These are phyloP conservation scores for Echiichthys vipera DNA, from an alignment of 2,797 vertebrate genomes.

Conservation along the genomic window DNA sequence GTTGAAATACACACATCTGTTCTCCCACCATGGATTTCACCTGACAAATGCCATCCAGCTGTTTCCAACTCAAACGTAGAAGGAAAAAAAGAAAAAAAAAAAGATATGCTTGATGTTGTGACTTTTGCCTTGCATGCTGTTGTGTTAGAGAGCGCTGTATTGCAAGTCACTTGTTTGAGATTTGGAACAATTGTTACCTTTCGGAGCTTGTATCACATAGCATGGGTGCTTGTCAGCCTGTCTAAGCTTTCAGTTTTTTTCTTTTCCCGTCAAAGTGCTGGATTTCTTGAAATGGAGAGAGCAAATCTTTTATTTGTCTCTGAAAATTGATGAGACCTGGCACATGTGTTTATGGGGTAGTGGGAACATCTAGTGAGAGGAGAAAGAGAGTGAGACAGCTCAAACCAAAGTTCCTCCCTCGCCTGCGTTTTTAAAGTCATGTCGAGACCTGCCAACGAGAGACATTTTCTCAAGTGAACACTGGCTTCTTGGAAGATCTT, in stretches of 20 bases:
- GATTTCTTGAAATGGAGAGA: slow-evolving; percentile 94
- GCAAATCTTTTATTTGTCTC: slow-evolving; percentile 91
- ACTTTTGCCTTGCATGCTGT: slow-evolving; percentile 93
- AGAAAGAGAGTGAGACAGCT: slow-evolving; percentile 89
- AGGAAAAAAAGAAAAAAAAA: slow-evolving; percentile 41
- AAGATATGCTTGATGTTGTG: slow-evolving; percentile 79
- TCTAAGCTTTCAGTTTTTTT: slow-evolving; percentile 72
- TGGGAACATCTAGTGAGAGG: slow-evolving; percentile 89
- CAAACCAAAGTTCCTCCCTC: slow-evolving; percentile 96
- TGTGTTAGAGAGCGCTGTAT: slow-evolving; percentile 91
- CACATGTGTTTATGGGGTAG: slow-evolving; percentile 91
- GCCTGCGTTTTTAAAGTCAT: slow-evolving; percentile 97
- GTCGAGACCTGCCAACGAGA: slow-evolving; percentile 99
- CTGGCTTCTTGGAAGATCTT: slow-evolving; percentile 99
- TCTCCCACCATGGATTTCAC: slow-evolving; percentile 90
- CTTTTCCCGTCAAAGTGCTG: slow-evolving; percentile 79
- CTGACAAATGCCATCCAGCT: slow-evolving; percentile 91
- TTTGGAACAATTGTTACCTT: slow-evolving; percentile 82
- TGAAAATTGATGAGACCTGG: slow-evolving; percentile 99
- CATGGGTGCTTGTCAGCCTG: slow-evolving; percentile 81
- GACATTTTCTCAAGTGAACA: slow-evolving; percentile 99
- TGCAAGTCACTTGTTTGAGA: slow-evolving; percentile 84
- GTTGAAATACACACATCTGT: slow-evolving; percentile 89
- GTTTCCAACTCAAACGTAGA: slow-evolving; percentile 88
- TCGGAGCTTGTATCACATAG: slow-evolving; percentile 77